Evolutionary conservation across 2,888 invertebrate genomes (phyloP), one percentile per base, ranked within the genome.

Genomic region (Dermolepida albohirtum): DNA sequence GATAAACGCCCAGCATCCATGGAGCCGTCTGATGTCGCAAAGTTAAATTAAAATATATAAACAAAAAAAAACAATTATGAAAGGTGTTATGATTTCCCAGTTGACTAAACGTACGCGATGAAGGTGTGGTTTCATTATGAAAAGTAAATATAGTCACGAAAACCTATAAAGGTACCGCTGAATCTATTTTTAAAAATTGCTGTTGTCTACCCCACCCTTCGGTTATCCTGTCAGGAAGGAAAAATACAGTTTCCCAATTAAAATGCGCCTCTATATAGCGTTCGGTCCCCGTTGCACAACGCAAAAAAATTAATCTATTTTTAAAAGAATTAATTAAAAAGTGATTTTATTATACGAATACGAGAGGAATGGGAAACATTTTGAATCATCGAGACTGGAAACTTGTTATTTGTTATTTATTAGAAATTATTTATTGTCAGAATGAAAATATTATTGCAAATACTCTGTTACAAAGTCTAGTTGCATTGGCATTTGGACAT

Each of bases 41-140:
- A 73, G 73, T 71, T 73, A 73, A 73, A 73, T 73, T 73, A 73
- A 72, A 72, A 72, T 68, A 68, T 70, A 66, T 57, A 66, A 57
- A 39, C 74, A 78, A 76, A 78, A 77, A 76, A 76, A 71, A 72
- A 75, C 76, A 77, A 77, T 77, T 77, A 78, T 76, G 73, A 74
- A 74, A 72, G 75, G 76, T 76, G 76, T 78, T 76, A 77, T 78
- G 77, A 79, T 79, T 79, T 78, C 78, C 78, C 78, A 75, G 78
- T 70, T 76, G 78, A 75, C 72, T 74, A 67, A 57, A 71, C 71
- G 72, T 74, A 72, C 75, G 74, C 72, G 70, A 55, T 62, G 66
- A 72, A 76, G 77, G 77, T 75, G 77, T 74, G 75, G 73, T 72
- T 75, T 76, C 75, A 76, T 78, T 76, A 76, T 75, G 70, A 73